Evolutionary conservation across 1,140 invertebrate genomes (phyloP), one percentile per base, ranked within the genome.

Genomic region (Campoletis sonorensis): DNA sequence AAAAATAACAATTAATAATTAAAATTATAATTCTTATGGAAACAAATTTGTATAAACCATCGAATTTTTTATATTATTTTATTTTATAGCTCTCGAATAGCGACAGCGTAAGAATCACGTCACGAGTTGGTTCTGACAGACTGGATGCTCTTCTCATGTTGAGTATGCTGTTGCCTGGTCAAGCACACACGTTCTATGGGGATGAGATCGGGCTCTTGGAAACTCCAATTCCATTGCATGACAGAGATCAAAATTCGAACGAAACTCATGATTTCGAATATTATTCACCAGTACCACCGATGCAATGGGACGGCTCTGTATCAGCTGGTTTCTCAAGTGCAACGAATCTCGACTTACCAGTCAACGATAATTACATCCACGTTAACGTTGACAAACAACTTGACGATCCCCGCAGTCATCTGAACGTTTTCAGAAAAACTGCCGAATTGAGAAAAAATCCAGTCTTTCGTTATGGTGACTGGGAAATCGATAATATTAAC

Each of bases 101-200:
- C 71, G 95, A 96, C 83, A 92, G 92, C 18, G 89, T 89, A 10
- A 92, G 96, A 70, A 91, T 95, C 40, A 92, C 95, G 0, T 91
- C 92, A 15, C 92, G 95, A 71, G 92, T 95, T 81, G 93, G 94
- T 27, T 82, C 89, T 0, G 93, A 94, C 58, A 88, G 95, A 26
- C 92, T 95, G 0, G 95, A 96, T 89, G 93, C 93, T 0, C 89
- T 96, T 26, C 94, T 96, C 85, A 96, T 96, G 92, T 90, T 97
- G n/a, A 93, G 94, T 21, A 89, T 96, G 49, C 86, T 96, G 0
- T 86, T 97, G 33, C 95, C 96, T 37, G 97, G 96, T 0, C 95
- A 96, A 45, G 93, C 95, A 2, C 93, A 96, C 4, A 95, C 94
- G 64, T 97, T 97, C 88, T 96, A 97, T 91, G 96, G 95, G 13